These are phyloP conservation scores for Eupithecia centaureata DNA, from an alignment of 2,888 invertebrate species.

Conservation along the genomic window DNA sequence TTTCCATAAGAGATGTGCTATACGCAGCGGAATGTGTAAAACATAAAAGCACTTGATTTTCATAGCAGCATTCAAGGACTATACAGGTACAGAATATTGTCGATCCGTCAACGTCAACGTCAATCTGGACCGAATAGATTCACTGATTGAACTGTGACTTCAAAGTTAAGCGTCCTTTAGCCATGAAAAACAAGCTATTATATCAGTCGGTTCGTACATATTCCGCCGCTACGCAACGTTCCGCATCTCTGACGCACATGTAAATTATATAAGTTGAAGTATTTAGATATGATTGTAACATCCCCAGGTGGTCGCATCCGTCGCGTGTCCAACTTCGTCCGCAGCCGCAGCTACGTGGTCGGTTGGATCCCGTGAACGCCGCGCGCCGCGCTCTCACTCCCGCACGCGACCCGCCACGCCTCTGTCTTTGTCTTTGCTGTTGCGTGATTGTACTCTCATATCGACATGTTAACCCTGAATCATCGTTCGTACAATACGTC, in stretches of 20 bases:
- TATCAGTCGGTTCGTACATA: neutral
- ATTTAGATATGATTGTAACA: neutral
- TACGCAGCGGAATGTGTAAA: neutral
- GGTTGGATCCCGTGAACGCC: slow-evolving; percentile 84
- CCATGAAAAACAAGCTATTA: neutral
- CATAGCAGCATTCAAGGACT: too few species aligned
- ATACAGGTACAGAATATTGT: too few species aligned
- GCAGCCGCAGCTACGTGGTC: slow-evolving; percentile 90
- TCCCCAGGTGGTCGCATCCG: slow-evolving; percentile 87
- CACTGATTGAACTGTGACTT: too few species aligned
- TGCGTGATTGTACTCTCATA: slow-evolving; percentile 34
- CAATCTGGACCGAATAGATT: too few species aligned
- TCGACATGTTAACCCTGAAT: neutral
- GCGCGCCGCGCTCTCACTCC: slow-evolving; percentile 33
- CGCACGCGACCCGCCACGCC: slow-evolving; percentile 56
- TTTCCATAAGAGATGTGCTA: neutral
- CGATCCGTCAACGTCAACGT: too few species aligned
- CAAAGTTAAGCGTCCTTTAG: too few species aligned
- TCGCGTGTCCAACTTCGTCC: slow-evolving; percentile 90
- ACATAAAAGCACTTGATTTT: neutral
- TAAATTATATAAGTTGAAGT: neutral
- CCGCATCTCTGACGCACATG: neutral
- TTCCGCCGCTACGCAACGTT: neutral
- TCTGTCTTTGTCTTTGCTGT: slow-evolving; percentile 74
- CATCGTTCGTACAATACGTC: neutral